Evolutionary conservation across 1,140 invertebrate species (phyloP).

Genomic region (Laodelphax striatellus): DNA sequence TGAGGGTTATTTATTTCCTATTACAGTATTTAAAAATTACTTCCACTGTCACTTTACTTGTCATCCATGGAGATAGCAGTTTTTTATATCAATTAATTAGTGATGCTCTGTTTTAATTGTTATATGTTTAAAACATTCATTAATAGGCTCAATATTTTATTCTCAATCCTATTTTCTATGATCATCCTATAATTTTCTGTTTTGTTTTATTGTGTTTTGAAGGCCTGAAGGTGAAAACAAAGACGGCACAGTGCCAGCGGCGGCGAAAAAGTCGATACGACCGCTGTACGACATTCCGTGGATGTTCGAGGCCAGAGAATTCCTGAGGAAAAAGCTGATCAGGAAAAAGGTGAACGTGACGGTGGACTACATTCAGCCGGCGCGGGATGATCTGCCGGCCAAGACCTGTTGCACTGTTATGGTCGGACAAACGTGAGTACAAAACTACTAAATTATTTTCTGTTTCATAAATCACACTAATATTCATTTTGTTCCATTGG

Average conservation of each 20-base stretch:
- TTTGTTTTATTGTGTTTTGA: neutral
- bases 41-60: too few relatives aligned
- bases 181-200: neutral
- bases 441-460: too few relatives aligned
- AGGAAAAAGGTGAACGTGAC: constrained; percentile 90
- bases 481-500: too few relatives aligned
- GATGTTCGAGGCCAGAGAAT: constrained; percentile 97
- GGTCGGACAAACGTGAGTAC: constrained; percentile 68
- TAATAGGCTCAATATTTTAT: too few relatives aligned
- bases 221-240: neutral
- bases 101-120: too few relatives aligned
- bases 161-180: too few relatives aligned
- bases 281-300: constrained; percentile 95
- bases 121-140: too few relatives aligned
- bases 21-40: too few relatives aligned
- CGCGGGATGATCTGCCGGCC: constrained; percentile 84
- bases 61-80: too few relatives aligned
- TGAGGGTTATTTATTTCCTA: too few relatives aligned
- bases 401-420: constrained; percentile 90
- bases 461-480: too few relatives aligned
- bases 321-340: constrained; percentile 88
- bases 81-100: too few relatives aligned
- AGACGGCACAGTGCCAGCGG: constrained; percentile 30
- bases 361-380: constrained; percentile 94
- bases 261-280: constrained; percentile 42